phyloP scores from a whole-genome alignment of 2,113 vertebrate genomes.

The Hemicordylus capensis region DNA sequence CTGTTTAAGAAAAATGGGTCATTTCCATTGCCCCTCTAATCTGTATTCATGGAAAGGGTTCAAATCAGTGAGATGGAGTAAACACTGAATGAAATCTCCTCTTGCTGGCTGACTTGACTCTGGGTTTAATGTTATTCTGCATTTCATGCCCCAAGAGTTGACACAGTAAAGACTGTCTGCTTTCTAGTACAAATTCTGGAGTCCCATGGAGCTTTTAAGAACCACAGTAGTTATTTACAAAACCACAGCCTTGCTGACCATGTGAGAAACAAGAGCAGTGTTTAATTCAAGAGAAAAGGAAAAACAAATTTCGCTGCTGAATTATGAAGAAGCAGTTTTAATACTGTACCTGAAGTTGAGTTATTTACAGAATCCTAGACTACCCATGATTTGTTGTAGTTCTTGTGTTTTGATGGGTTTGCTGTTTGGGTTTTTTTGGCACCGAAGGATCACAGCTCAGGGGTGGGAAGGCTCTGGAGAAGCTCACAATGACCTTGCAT shows the following conservation, averaged over 20 bases:
- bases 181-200: slow-evolving; percentile 18
- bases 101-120: slow-evolving; percentile 17
- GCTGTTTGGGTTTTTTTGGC: not conserved
- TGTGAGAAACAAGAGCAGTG: slow-evolving; percentile 51
- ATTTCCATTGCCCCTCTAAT: not conserved
- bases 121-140: not conserved
- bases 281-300: slow-evolving; percentile 40
- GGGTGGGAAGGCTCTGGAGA: not conserved
- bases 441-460: not conserved
- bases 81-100: slow-evolving; percentile 1
- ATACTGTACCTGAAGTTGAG: not conserved
- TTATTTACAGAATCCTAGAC: not conserved
- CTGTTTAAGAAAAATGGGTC: not conserved
- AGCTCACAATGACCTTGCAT: not conserved
- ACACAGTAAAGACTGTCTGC: slow-evolving; percentile 9
- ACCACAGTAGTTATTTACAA: not conserved
- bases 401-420: not conserved
- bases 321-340: slow-evolving; percentile 31
- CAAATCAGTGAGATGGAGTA: slow-evolving; percentile 10
- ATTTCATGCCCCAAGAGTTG: slow-evolving; percentile 20
- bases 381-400: not conserved
- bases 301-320: slow-evolving; percentile 33
- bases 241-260: slow-evolving; percentile 50
- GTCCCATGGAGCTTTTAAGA: slow-evolving; percentile 22
- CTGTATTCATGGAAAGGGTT: slow-evolving; percentile 20